Conservation (phyloP, 2,797 vertebrate genomes). For the Ammospiza maritima region DNA sequence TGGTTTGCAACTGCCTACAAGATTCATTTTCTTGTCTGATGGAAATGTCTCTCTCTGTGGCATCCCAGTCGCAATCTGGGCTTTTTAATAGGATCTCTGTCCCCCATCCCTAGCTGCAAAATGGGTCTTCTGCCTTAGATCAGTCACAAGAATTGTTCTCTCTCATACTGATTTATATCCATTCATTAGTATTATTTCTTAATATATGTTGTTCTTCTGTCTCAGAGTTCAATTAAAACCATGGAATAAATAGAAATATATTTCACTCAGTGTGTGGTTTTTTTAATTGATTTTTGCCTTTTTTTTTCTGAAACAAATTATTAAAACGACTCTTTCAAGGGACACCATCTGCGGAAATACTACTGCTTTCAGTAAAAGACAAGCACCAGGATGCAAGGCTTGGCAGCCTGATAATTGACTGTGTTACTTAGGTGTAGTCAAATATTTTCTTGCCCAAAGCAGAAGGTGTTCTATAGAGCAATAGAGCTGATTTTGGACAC, state of each 20-base stretch:
- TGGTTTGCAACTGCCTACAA: background rate
- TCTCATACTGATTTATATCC: background rate
- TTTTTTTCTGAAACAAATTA: background rate
- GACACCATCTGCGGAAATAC: background rate
- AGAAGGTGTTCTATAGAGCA: background rate
- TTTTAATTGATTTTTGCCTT: background rate
- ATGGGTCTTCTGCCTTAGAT: background rate
- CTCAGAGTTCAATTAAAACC: background rate
- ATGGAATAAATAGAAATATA: background rate
- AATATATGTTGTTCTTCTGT: background rate
- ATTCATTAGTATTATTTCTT: background rate
- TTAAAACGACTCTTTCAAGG: background rate
- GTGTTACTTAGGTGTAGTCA: background rate
- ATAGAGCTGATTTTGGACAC: background rate
- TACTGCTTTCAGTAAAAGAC: background rate
- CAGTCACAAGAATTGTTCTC: background rate
- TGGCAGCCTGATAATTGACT: background rate
- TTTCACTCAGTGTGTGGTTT: background rate
- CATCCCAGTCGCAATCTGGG: background rate
- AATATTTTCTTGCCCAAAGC: background rate
- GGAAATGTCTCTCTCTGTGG: background rate
- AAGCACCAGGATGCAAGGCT: background rate
- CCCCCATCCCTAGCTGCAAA: background rate
- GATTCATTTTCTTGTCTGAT: constrained; percentile 19
- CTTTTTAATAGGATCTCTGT: background rate